Percentiles rank a stretch among this genome's conserved stretches.
Conservation (phyloP, 64 coral and sea anemone species). For the Anthopleura sola region DNA sequence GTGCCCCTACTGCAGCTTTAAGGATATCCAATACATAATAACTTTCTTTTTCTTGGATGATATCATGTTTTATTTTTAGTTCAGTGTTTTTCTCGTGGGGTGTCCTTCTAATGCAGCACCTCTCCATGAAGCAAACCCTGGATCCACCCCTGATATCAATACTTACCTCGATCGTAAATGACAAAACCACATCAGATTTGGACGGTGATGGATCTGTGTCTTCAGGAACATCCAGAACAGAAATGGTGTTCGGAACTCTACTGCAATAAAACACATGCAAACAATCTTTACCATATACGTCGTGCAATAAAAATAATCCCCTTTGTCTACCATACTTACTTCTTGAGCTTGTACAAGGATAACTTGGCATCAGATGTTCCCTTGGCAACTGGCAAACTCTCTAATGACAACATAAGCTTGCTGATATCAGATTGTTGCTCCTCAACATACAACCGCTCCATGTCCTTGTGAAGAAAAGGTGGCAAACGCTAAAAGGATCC, state of each 20-base stretch:
- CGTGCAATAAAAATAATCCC: too few species aligned
- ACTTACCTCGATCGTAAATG: constrained; percentile 94
- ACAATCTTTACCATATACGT: too few species aligned
- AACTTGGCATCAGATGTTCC: constrained; percentile 61
- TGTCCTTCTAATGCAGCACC: too few species aligned
- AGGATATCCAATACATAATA: too few species aligned
- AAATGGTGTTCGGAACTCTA: constrained; percentile 75
- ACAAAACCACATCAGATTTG: constrained; percentile 90
- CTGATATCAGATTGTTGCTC: constrained; percentile 72
- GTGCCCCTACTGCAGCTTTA: too few species aligned
- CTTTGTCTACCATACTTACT: constrained; percentile 28
- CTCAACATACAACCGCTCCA: constrained; percentile 89
- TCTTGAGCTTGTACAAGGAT: constrained; percentile 71
- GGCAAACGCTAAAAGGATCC: constrained; percentile 53
- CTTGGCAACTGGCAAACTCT: constrained; percentile 88
- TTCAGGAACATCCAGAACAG: constrained; percentile 62
- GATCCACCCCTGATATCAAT: too few species aligned
- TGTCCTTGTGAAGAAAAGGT: constrained; percentile 85
- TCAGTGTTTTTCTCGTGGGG: too few species aligned
- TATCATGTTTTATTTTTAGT: too few species aligned
- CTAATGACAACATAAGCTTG: constrained; percentile 73
- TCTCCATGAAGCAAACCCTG: too few species aligned
- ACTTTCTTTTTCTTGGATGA: too few species aligned
- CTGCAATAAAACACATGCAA: neutral
- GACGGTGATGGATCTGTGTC: constrained; percentile 65